Evolutionary conservation across 1,140 invertebrate genomes (phyloP).

Genomic region (Drosophila parvula): DNA sequence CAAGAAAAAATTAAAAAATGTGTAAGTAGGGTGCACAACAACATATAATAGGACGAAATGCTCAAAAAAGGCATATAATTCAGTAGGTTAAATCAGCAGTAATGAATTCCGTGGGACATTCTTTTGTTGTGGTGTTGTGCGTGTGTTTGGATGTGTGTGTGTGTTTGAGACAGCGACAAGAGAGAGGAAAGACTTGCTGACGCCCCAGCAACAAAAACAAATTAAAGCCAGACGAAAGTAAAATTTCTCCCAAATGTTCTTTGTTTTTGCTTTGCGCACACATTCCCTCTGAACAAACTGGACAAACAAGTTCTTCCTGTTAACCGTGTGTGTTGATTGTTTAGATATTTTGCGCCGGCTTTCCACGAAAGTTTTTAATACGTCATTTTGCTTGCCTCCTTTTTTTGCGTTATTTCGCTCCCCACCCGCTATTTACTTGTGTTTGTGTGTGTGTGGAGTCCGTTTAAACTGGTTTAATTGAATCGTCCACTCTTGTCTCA

Average conservation of each 20-base stretch:
- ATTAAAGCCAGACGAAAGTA: slow-evolving; percentile 69
- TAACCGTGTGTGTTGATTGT: slow-evolving; percentile 51
- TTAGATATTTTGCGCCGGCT: slow-evolving; percentile 69
- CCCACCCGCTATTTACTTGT: slow-evolving; percentile 23
- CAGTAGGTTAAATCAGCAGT: slow-evolving; percentile 1
- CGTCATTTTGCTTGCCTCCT: slow-evolving; percentile 33
- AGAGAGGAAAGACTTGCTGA: slow-evolving; percentile 52
- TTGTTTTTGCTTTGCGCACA: slow-evolving; percentile 50
- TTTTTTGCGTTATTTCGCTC: slow-evolving; percentile 9
- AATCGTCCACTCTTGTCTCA: slow-evolving; percentile 51
- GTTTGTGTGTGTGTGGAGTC: slow-evolving; percentile 43
- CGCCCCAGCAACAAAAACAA: slow-evolving; percentile 65
- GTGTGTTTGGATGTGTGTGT: slow-evolving; percentile 28
- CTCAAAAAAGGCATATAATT: neutral
- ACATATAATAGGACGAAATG: slow-evolving; percentile 4
- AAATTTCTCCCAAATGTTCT: slow-evolving; percentile 75
- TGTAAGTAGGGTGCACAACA: slow-evolving; percentile 34
- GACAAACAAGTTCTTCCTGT: slow-evolving; percentile 64
- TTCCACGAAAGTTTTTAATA: slow-evolving; percentile 74
- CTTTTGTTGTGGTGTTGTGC: slow-evolving; percentile 45
- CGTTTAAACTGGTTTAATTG: slow-evolving; percentile 79
- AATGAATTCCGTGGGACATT: slow-evolving; percentile 19
- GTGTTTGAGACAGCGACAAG: slow-evolving; percentile 37
- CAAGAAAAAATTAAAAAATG: slow-evolving; percentile 26
- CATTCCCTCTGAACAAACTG: slow-evolving; percentile 34